Evolutionary conservation across 2,113 vertebrate genomes (phyloP), one percentile per base, ranked within the genome.

Genomic region (Crotalus helleri): DNA sequence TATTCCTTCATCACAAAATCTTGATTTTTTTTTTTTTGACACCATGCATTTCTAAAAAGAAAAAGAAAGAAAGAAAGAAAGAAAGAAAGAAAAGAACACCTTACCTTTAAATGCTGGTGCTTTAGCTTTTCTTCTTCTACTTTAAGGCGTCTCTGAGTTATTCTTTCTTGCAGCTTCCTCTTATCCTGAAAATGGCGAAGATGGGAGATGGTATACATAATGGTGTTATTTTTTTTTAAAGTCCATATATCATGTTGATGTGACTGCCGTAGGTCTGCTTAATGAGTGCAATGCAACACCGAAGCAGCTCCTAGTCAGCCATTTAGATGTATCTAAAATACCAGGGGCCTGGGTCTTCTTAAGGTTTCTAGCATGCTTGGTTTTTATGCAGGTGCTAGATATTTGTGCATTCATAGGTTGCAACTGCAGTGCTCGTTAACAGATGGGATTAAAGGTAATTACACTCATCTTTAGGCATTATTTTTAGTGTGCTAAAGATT

Each of bases 71-170:
- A 55, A 49, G 49, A 8, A 49, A 49, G 49, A 3, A 6, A 44
- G 2, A 46, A 46, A 1, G 5, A 24, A 85, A 55, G 5, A 46
- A 55, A 57, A 39, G 49, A 26, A 13, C 29, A 87, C 13, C 13
- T 95, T 97, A 99, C 99, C 98, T 99, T 99, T 93, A 99, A 97
- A 95, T 99, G 98, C 92, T 99, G 99, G 15, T 99, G 98, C 94
- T 98, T 99, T 94, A 99, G 94, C 97, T 99, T 99, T 96, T 99
- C 98, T 94, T 99, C 99, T 91, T 99, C 99, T 12, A 99, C 98
- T 97, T 98, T 97, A 96, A 98, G 97, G 85, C 98, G 98, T 95
- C 99, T 99, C 96, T 98, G 98, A 93, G 98, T 97, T 89, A 99
- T 99, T 97, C 98, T 98, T 97, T 99, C 99, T 96, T 99, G 99